Evolutionary conservation across 2,113 vertebrate species (phyloP), one percentile per base, ranked within the genome.

Genomic region (Eolophus roseicapilla): DNA sequence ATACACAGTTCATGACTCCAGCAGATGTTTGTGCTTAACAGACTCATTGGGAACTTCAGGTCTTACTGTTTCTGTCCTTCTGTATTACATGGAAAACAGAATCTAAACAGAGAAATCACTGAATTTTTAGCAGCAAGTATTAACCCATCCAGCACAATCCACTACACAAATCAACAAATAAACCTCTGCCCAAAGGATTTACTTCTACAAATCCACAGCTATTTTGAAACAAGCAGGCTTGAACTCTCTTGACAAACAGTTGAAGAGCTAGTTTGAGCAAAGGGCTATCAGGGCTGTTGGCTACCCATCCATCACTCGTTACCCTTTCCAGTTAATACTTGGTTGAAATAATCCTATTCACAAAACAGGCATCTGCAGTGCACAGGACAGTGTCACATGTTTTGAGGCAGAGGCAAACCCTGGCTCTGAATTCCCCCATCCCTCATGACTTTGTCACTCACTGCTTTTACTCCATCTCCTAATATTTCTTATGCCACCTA

Each of bases 1-100:
- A 86, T 82, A 81, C 28, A 67, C 52, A 93, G 90, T 86, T 97
- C 93, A 93, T 49, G 83, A 94, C 92, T 96, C 76, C 88, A 91
- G 86, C 95, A 96, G 92, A 96, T 94, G 90, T 92, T 93, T 2
- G 0, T 29, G 27, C 73, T 92, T 94, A 78, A 80, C 79, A 93
- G 88, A 74, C 53, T 92, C 70, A 41, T 1, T 83, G 71, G 60
- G 71, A 92, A 81, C 80, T 93, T 86, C 82, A 74, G 33, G 52
- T 90, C 80, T 94, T 52, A 43, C 29, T 90, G 85, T 89, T 92
- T 81, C 68, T 86, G 76, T 83, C 60, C 82, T 96, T 96, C 93
- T 78, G 82, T 83, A 57, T 71, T 75, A 92, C 60, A 71, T 33
- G 21, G 74, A 86, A 93, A 84, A 75, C 9, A 68, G 29, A 90